Base-by-base conservation (phyloP, 2,888 invertebrate species). In the Laspeyria flexula region DNA sequence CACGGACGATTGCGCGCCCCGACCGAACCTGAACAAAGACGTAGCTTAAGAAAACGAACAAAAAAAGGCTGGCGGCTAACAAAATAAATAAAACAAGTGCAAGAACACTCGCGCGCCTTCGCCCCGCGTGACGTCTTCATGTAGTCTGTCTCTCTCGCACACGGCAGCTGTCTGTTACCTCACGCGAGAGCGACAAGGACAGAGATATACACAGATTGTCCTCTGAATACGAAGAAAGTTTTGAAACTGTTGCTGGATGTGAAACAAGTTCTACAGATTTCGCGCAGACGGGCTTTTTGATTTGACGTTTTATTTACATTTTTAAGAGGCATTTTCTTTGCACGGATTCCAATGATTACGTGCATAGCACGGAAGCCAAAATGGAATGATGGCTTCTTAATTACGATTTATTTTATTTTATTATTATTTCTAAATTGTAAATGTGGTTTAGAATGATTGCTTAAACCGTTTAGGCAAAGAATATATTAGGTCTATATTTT, bases 51-150 rank as follows among this genome's bases (percentile, higher is more conserved):
- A 85, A 88, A 82, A 83, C 72, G 76, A 81, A 81, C 65, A 76
- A 76, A 81, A 85, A 71, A 71, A 58, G 5, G 7, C 66, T 77
- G 80, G 79, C 86, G 79, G 80, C 75, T 73, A 75, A 84, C 85
- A 87, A 87, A 88, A 89, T 86, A 88, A 90, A 90, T 82, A 90
- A 90, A 90, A 88, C 88, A 90, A 91, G 90, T 88, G 90, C 85
- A 90, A 86, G 85, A 88, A 90, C 89, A 88, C 84, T 86, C 88
- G 88, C 88, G 88, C 90, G 88, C 88, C 85, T 87, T 80, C 84
- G 85, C 86, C 77, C 86, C 81, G 85, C 83, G 88, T 92, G 90
- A 92, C 91, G 91, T 91, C 92, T 92, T 91, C 86, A 91, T 91
- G 88, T 88, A 78, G 66, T 72, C 83, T 71, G 75, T 92, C 91